A percentile compares a stretch with the other conserved stretches of the same genome.
Conservation (phyloP, 2,888 invertebrate species). For the Alloplasta piceator region DNA sequence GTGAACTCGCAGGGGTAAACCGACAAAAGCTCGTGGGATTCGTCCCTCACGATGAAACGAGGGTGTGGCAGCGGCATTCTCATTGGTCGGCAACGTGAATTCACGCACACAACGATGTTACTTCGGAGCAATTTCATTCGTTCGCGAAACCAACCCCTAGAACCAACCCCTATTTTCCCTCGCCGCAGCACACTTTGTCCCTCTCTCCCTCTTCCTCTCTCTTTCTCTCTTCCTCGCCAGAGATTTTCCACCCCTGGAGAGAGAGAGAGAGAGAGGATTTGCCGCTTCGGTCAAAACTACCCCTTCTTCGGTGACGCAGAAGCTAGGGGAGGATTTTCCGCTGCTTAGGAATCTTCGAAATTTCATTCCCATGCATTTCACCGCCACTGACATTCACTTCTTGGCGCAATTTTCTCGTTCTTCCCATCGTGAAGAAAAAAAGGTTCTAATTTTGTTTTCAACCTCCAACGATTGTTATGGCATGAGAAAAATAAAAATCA, state of each 20-base stretch:
- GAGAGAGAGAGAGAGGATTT: neutral
- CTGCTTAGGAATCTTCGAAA: slow-evolving; percentile 14
- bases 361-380: slow-evolving; percentile 51
- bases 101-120: slow-evolving; percentile 75
- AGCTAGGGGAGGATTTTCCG: slow-evolving; percentile 11
- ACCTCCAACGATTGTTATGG: neutral
- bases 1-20: slow-evolving; percentile 10
- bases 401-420: slow-evolving; percentile 12
- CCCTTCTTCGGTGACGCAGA: slow-evolving; percentile 6
- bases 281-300: slow-evolving; percentile 36
- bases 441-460: slow-evolving; percentile 7
- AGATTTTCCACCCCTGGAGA: neutral
- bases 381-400: slow-evolving; percentile 48
- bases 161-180: slow-evolving; percentile 56
- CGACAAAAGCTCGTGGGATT: slow-evolving; percentile 32
- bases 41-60: slow-evolving; percentile 65
- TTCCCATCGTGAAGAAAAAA: slow-evolving; percentile 6
- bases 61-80: slow-evolving; percentile 70
- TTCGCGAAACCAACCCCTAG: slow-evolving; percentile 66
- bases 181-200: slow-evolving; percentile 50
- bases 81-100: slow-evolving; percentile 75
- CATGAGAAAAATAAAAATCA: neutral
- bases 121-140: slow-evolving; percentile 75
- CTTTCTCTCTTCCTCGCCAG: neutral
- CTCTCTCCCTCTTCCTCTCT: neutral